phyloP scores from a whole-genome alignment of 2,888 invertebrate species.

The Polia nebulosa region DNA sequence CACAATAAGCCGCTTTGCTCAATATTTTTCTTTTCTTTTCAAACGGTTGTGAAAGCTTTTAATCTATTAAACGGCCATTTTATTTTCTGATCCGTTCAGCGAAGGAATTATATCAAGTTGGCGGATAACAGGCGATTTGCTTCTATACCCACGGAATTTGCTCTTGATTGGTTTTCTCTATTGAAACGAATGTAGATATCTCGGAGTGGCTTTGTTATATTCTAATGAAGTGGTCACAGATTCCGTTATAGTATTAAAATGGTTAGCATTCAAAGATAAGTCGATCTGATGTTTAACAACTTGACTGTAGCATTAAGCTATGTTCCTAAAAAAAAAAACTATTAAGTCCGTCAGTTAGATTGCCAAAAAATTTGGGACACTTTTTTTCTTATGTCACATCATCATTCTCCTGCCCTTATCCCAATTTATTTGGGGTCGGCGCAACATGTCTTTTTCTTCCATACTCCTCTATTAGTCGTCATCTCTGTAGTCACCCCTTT shows the following conservation, averaged over 20 bases:
- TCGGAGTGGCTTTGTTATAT: slow-evolving; percentile 40
- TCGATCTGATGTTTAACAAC: slow-evolving; percentile 11
- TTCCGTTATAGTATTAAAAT: slow-evolving; percentile 23
- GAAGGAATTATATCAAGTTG: slow-evolving; percentile 37
- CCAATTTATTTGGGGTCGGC: too few relatives aligned
- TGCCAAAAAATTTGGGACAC: too few relatives aligned
- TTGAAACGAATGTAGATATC: slow-evolving; percentile 30
- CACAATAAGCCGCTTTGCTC: slow-evolving; percentile 31
- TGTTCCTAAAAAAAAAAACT: too few relatives aligned
- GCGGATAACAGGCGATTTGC: slow-evolving; percentile 46
- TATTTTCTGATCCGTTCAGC: slow-evolving; percentile 38
- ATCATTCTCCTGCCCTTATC: too few relatives aligned
- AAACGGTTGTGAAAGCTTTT: slow-evolving; percentile 46
- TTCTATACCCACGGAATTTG: slow-evolving; percentile 40
- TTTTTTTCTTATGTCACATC: too few relatives aligned
- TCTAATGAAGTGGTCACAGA: slow-evolving; percentile 35
- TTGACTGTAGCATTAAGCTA: not conserved
- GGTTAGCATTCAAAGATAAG: not conserved
- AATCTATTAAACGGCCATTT: slow-evolving; percentile 53
- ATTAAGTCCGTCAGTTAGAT: too few relatives aligned
- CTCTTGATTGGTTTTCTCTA: slow-evolving; percentile 42
- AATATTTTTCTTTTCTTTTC: slow-evolving; percentile 39
- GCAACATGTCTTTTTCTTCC: too few relatives aligned
- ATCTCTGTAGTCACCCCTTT: too few relatives aligned
- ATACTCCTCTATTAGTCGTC: too few relatives aligned